Conservation (phyloP, 2,113 vertebrate species). For the Cyphomyrus discorhynchus region DNA sequence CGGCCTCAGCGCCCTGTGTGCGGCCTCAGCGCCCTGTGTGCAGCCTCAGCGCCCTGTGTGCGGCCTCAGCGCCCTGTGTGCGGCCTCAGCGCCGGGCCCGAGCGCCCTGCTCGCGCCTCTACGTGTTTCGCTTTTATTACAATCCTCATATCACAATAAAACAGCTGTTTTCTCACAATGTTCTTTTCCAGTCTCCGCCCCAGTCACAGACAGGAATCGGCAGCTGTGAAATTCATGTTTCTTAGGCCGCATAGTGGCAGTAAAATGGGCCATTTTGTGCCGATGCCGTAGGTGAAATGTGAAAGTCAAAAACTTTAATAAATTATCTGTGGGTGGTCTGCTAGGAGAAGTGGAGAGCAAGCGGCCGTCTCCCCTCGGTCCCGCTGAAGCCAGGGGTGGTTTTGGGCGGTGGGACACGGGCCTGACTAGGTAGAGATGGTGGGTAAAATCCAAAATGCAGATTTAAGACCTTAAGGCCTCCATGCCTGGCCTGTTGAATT, state of each 20-base stretch:
- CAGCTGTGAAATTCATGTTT: not conserved
- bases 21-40: too few relatives aligned
- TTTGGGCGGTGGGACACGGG: not conserved
- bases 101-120: not conserved
- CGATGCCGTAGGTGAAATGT: not conserved
- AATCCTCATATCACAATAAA: not conserved
- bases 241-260: not conserved
- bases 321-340: not conserved
- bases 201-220: not conserved
- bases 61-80: rapidly evolving
- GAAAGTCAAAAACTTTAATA: not conserved
- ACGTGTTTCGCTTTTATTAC: not conserved
- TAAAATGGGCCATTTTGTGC: not conserved
- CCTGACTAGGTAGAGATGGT: not conserved
- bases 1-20: too few relatives aligned
- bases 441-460: not conserved
- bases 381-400: not conserved
- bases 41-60: too few relatives aligned
- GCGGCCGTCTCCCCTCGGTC: not conserved
- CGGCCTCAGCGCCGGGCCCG: not conserved
- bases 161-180: not conserved
- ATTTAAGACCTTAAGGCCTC: not conserved
- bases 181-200: not conserved
- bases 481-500: not conserved
- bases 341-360: not conserved